Base-by-base conservation (phyloP, 1,140 invertebrate genomes). In the Drosophila mayri region DNA sequence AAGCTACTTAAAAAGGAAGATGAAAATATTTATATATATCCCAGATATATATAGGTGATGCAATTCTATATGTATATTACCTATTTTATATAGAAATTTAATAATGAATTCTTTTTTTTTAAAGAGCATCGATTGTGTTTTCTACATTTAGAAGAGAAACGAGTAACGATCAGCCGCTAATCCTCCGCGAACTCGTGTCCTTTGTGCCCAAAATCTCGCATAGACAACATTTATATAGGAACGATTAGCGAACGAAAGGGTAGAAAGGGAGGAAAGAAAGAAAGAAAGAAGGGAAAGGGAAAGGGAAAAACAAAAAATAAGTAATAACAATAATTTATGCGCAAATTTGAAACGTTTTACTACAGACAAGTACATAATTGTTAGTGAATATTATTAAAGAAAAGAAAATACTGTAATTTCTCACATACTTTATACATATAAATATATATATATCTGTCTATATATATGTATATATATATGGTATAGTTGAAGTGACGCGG, bases 281-380 rank as follows among this genome's bases (percentile, higher is more conserved):
- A 46, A 9, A 14, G 44, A 6, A 8, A 0, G 30, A 14, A 54
- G 32, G 6, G 7, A 14, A 3, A 25, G 11, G 28, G 11, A 50
- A 35, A 52, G 0, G 18, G 18, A 35, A 43, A 70, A 57, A 61
- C 59, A 20, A 61, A 74, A 74, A 67, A 65, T n/a, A n/a, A 82
- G 74, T 66, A 88, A 88, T 84, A 38, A 87, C 84, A 88, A 88
- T 88, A 88, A 88, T 85, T 85, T 84, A 88, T 90, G 85, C 85
- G 85, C 85, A 90, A 90, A 90, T 85, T 90, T 84, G 71, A 90
- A 88, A 90, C 46, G 78, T 90, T 90, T 90, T 90, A 90, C 85
- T 90, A 81, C 52, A 54, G 47, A 54, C 20, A 90, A 90, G 85
- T 90, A 90, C 90, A 90, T 90, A 90, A 85, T 90, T 90, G 85